Percentiles rank a stretch among this genome's conserved stretches.
These are phyloP conservation scores for Festucalex cinctus DNA, from an alignment of 2,113 vertebrate genomes.

Conservation along the genomic window DNA sequence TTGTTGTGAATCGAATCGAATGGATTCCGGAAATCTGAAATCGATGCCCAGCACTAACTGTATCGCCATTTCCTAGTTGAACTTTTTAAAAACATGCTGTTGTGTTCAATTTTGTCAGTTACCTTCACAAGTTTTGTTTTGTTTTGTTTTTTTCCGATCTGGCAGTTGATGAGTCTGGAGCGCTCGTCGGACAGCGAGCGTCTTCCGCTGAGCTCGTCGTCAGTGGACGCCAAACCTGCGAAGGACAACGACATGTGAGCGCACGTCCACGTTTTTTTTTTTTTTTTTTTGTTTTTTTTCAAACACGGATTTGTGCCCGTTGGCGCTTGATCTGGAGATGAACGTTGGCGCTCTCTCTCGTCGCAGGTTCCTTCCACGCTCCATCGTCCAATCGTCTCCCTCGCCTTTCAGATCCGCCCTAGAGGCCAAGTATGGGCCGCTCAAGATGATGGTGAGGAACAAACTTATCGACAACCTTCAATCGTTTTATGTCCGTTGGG, in stretches of 20 bases:
- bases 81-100: too few species aligned
- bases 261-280: background rate
- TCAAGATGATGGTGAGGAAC: conserved; percentile 89
- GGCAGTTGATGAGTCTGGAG: conserved; percentile 85
- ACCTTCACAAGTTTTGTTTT: background rate
- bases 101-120: too few species aligned
- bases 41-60: too few species aligned
- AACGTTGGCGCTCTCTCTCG: background rate
- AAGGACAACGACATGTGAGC: conserved; percentile 91
- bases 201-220: conserved; percentile 76
- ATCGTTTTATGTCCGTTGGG: too few species aligned
- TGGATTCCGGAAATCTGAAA: too few species aligned
- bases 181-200: conserved; percentile 79
- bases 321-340: too few species aligned
- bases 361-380: conserved; percentile 87
- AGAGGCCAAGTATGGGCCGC: conserved; percentile 88
- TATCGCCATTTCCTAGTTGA: too few species aligned
- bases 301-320: background rate
- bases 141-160: conserved; percentile 11
- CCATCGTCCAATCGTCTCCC: conserved; percentile 89
- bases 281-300: too few species aligned
- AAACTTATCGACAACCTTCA: too few species aligned
- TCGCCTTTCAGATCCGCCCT: conserved; percentile 91
- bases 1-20: too few species aligned
- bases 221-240: conserved; percentile 82